phyloP scores from a whole-genome alignment of 1,140 invertebrate species.

The Penaeus vannamei region DNA sequence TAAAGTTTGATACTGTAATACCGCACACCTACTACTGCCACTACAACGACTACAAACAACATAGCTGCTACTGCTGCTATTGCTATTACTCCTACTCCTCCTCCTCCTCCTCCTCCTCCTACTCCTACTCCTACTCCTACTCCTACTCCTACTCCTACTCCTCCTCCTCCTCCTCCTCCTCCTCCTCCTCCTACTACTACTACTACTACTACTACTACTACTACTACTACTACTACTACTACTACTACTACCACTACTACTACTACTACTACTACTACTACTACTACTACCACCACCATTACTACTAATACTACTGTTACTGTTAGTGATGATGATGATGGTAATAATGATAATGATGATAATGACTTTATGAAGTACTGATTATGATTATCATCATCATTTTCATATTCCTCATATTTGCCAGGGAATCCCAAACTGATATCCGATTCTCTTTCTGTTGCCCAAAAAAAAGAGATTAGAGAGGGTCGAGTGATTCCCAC shows the following conservation, averaged over 20 bases:
- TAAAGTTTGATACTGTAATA: background rate
- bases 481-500: too few species aligned
- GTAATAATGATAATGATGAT: too few species aligned
- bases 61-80: background rate
- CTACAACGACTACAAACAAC: background rate
- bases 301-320: too few species aligned
- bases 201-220: conserved; percentile 35
- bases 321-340: too few species aligned
- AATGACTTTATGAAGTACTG: too few species aligned
- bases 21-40: conserved; percentile 17
- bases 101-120: background rate
- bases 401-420: too few species aligned
- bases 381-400: too few species aligned
- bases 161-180: conserved; percentile 23
- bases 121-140: conserved; percentile 14
- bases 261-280: conserved; percentile 24
- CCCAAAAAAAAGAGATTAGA: too few species aligned
- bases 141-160: conserved; percentile 28
- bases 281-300: conserved; percentile 13
- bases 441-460: too few species aligned
- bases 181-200: conserved; percentile 31
- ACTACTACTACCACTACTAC: conserved; percentile 5
- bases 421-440: too few species aligned
- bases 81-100: background rate
- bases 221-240: conserved; percentile 34